Evolutionary conservation across 2,888 invertebrate species (phyloP), one percentile per base, ranked within the genome.

Genomic region (Heliothis peltigera): DNA sequence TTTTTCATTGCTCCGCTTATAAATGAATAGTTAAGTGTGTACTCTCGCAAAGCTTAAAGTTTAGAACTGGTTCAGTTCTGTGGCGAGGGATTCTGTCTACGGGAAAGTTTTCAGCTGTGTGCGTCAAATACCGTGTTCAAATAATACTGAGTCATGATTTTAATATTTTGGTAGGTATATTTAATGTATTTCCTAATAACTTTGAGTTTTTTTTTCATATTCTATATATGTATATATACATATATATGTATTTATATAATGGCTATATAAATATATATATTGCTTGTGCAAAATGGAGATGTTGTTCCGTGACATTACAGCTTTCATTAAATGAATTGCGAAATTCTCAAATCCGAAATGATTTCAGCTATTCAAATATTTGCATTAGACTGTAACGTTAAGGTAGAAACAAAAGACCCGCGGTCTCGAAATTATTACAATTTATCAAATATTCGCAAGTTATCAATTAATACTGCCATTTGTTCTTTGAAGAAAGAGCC

Each of bases 321-420:
- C 42, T 61, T 52, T 59, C 67, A 64, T 70, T 62, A 80, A 79
- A 78, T 70, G 53, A 70, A 78, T 78, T 66, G 67, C 15, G 55
- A 48, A 70, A 71, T 80, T 66, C 59, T 63, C 54, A 48, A 56
- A 77, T 69, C 54, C 42, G 19, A 58, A 73, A 68, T 60, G 48
- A 73, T 69, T 80, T 62, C 43, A 56, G 51, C 12, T 43, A 65
- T 79, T 68, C 67, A 81, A 81, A 81, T 79, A 76, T 79, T 79
- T 79, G 67, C 73, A 70, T 62, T 44, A 32, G 7, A 74, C 58
- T 58, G 54, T 59, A 72, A 71, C 72, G 59, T 56, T 63, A 72
- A 51, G 56, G 52, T 55, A 51, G 32, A 39, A 39, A 74, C 71
- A 77, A 80, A 74, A 43, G 56, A 35, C n/a, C n/a, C n/a, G n/a